Evolutionary conservation across 2,113 vertebrate species (phyloP).

Genomic region (Poeciliopsis retropinna): DNA sequence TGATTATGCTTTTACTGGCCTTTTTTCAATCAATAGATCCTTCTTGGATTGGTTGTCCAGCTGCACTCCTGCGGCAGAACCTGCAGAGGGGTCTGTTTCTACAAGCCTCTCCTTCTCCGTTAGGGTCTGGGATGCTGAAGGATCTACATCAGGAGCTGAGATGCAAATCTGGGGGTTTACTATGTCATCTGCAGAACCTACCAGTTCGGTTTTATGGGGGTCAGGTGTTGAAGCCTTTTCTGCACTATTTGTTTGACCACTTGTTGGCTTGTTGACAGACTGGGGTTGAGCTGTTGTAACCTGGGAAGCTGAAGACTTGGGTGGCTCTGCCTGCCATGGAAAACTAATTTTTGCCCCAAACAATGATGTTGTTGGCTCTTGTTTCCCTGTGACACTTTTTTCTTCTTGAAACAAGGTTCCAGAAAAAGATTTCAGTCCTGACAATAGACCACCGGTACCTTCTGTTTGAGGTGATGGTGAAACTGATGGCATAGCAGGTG

Average conservation of each 20-base stretch:
- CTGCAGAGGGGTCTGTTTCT: conserved; percentile 69
- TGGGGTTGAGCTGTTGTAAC: conserved; percentile 75
- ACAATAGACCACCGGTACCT: conserved; percentile 81
- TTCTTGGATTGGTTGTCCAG: conserved; percentile 74
- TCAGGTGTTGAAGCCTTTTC: conserved; percentile 58
- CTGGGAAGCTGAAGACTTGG: conserved; percentile 62
- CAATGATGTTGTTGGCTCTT: conserved; percentile 73
- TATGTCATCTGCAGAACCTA: conserved; percentile 67
- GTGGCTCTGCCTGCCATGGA: conserved; percentile 79
- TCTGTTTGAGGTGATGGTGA: conserved; percentile 64
- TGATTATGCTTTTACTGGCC: conserved; percentile 97
- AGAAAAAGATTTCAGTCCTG: conserved; percentile 89
- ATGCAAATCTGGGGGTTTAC: conserved; percentile 68
- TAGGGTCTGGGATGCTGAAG: conserved; percentile 68
- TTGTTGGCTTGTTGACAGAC: conserved; percentile 57
- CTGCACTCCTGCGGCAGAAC: conserved; percentile 68
- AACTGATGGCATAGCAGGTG: conserved; percentile 63
- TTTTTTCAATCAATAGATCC: conserved; percentile 87
- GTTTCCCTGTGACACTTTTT: conserved; percentile 62
- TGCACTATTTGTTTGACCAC: conserved; percentile 40
- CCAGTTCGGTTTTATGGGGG: conserved; percentile 52
- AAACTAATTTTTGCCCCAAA: conserved; percentile 87
- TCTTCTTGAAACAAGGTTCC: conserved; percentile 87
- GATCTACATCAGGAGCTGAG: conserved; percentile 63
- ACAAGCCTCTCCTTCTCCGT: conserved; percentile 70